Evolutionary conservation across 2,888 invertebrate species (phyloP).

Genomic region (Podotricha telesiphe): DNA sequence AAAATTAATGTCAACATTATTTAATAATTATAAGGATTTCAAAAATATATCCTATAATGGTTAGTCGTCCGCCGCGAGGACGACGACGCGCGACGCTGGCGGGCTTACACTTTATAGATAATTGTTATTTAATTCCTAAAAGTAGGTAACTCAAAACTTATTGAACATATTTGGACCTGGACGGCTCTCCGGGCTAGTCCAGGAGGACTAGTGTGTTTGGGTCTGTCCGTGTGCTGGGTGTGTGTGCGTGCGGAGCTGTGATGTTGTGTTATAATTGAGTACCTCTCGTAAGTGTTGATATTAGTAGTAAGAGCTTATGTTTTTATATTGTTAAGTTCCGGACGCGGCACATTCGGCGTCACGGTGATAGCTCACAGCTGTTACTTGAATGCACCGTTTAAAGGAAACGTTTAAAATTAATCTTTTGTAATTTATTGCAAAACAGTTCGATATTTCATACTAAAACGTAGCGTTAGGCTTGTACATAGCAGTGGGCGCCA

Average conservation of each 20-base stretch:
- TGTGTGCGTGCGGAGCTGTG: constrained; percentile 40
- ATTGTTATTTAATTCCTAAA: constrained; percentile 24
- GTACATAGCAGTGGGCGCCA: constrained; percentile 33
- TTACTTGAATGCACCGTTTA: neutral
- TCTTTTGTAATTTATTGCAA: neutral
- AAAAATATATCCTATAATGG: constrained; percentile 1
- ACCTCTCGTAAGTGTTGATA: constrained; percentile 38
- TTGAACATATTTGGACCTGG: constrained; percentile 12
- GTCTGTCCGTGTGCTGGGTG: constrained; percentile 7
- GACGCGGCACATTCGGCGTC: neutral
- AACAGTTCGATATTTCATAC: neutral
- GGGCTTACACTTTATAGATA: constrained; percentile 8
- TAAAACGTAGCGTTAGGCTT: constrained; percentile 19
- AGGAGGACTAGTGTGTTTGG: neutral
- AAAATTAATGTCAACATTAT: neutral
- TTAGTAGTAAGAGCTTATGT: constrained; percentile 32
- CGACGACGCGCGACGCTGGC: neutral
- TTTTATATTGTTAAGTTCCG: neutral
- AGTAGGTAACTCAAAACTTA: constrained; percentile 14
- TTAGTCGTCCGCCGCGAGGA: neutral
- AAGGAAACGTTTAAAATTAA: neutral
- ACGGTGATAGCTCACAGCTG: neutral
- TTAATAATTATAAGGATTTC: neutral
- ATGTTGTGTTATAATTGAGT: constrained; percentile 33
- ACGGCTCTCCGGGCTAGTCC: neutral